Evolutionary conservation across 2,888 invertebrate genomes (phyloP), one percentile per base, ranked within the genome.

Genomic region (Chalcosyrphus nemorum): DNA sequence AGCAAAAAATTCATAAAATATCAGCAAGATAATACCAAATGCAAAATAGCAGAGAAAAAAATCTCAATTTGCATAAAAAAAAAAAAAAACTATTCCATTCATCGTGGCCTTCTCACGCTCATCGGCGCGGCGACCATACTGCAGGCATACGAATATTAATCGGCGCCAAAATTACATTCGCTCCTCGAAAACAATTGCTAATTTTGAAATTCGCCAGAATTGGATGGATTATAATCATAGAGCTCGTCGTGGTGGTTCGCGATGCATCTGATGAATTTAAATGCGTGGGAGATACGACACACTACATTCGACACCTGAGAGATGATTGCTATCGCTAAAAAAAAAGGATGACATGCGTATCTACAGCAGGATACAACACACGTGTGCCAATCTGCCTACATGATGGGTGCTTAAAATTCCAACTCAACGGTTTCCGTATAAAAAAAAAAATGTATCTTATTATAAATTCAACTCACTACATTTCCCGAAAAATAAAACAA

Each of bases 161-260:
- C 56, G 82, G 78, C 82, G 82, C 82, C 82, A 77, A 74, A 81
- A 66, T 68, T 61, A 43, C 50, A 81, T 68, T 50, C 21, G 29
- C 61, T 29, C 7, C 17, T 2, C 11, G 35, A 43, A 50, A 43
- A 11, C 45, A 43, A 63, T 41, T 57, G 81, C 81, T 57, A 75
- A 75, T 63, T 68, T 70, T 56, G 11, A 50, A 7, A 65, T 82
- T 82, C 77, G 19, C 27, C 61, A 50, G 78, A 72, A 80, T 65
- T 57, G 63, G 13, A 38, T 38, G 38, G 84, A 59, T 84, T 54
- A 65, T 74, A n/a, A n/a, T n/a, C 61, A 56, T 72, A 24, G 38
- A 27, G 17, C 32, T 50, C 52, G 80, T 80, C 74, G 84, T 75
- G 80, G 41, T 68, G 77, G 54, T 68, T 54, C 35, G 24, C 35